Evolutionary conservation across 2,113 vertebrate species (phyloP).

Genomic region (Percopsis transmontana): DNA sequence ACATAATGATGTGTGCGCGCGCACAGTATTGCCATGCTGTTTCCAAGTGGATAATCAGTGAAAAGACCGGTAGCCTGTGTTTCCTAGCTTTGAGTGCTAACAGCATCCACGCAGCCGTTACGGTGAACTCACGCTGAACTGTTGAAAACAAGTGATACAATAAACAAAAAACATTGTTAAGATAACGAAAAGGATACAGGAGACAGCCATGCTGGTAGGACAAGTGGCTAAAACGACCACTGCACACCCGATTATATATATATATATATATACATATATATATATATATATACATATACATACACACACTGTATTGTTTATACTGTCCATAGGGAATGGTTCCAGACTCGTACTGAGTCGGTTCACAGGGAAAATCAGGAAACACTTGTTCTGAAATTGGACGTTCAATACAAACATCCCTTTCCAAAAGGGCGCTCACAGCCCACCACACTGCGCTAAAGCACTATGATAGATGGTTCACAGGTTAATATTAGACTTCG

Average conservation of each 20-base stretch:
- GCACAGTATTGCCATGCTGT: background rate
- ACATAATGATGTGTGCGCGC: background rate
- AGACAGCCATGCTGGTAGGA: no score
- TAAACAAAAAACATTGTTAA: background rate
- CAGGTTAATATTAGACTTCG: slow-evolving; percentile 47
- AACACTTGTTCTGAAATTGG: slow-evolving; percentile 45
- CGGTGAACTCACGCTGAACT: background rate
- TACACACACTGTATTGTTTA: slow-evolving; percentile 1
- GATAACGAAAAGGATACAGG: background rate
- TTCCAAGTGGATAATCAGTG: no score
- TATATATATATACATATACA: background rate
- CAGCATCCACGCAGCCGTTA: background rate
- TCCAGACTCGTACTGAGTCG: slow-evolving; percentile 11
- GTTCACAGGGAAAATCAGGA: slow-evolving; percentile 48
- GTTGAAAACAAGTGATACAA: background rate
- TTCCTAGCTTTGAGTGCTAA: background rate
- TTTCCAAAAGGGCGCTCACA: slow-evolving; percentile 30
- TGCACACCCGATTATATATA: background rate
- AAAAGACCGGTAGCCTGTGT: no score
- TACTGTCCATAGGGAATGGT: slow-evolving; percentile 18
- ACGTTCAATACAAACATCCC: slow-evolving; percentile 61
- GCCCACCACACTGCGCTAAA: slow-evolving; percentile 24
- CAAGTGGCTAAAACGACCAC: background rate
- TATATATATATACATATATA: background rate
- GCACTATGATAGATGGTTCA: slow-evolving; percentile 46